These are phyloP conservation scores for Hippoglossus stenolepis DNA, from an alignment of 2,113 vertebrate species.

Conservation along the genomic window DNA sequence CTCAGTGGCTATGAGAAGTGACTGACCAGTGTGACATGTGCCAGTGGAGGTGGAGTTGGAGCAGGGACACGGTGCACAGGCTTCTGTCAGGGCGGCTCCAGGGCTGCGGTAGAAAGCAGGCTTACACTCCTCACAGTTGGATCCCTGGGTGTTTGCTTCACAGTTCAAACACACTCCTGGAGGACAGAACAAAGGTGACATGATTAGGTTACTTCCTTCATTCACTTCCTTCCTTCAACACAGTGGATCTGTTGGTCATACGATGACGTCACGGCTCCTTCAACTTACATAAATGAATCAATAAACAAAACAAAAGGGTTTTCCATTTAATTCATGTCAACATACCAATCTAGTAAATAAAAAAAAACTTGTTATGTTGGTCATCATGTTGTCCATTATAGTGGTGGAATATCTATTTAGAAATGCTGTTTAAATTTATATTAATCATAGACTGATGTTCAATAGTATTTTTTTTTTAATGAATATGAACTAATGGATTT, in stretches of 20 bases:
- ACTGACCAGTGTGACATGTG: conserved; percentile 89
- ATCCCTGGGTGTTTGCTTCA: conserved; percentile 88
- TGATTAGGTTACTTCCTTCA: not conserved
- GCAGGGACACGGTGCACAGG: conserved; percentile 90
- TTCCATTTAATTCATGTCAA: too few relatives aligned
- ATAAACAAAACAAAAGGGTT: not conserved
- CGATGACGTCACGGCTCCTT: too few relatives aligned
- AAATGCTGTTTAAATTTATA: too few relatives aligned
- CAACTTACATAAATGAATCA: not conserved
- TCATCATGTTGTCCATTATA: too few relatives aligned
- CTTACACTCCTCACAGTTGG: conserved; percentile 91
- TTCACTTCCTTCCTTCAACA: not conserved
- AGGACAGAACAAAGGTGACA: conserved; percentile 27
- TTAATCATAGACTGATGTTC: too few relatives aligned
- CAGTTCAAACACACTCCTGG: conserved; percentile 90
- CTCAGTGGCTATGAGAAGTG: not conserved
- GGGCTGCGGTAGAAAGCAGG: conserved; percentile 83
- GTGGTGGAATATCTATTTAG: too few relatives aligned
- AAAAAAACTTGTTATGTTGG: too few relatives aligned
- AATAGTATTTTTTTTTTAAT: too few relatives aligned
- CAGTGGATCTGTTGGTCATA: not conserved
- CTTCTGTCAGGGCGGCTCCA: conserved; percentile 43
- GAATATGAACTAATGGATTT: too few relatives aligned
- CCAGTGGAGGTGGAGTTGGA: conserved; percentile 89
- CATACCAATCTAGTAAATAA: too few relatives aligned